These are phyloP conservation scores for Macrosteles quadrilineatus DNA, from an alignment of 1,140 invertebrate species.

Conservation along the genomic window DNA sequence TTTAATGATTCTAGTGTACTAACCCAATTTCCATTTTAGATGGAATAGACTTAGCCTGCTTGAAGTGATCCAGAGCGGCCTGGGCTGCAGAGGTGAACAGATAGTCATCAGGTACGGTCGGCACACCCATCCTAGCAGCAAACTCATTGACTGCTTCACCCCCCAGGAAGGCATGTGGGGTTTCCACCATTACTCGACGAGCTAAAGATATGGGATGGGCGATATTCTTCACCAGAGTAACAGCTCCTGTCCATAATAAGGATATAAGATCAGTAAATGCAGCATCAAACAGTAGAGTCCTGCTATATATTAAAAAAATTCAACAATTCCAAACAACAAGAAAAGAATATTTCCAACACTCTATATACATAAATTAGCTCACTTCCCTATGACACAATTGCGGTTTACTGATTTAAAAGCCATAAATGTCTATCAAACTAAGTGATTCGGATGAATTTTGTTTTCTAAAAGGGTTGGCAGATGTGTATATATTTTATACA, in stretches of 20 bases:
- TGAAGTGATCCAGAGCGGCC: conserved; percentile 59
- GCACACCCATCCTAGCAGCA: conserved; percentile 58
- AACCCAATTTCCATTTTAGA: conserved; percentile 55
- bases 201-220: conserved; percentile 72
- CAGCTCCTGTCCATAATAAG: conserved; percentile 52
- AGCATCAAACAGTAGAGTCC: too few species aligned
- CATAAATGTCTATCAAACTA: too few species aligned
- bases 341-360: too few species aligned
- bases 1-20: background rate
- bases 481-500: too few species aligned
- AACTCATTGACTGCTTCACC: conserved; percentile 72
- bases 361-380: too few species aligned
- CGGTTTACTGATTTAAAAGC: too few species aligned
- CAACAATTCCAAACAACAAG: too few species aligned
- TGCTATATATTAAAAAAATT: too few species aligned
- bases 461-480: too few species aligned
- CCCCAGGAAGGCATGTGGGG: conserved; percentile 69
- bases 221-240: conserved; percentile 65
- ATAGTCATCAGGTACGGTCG: conserved; percentile 58
- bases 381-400: too few species aligned
- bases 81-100: conserved; percentile 68
- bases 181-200: conserved; percentile 71
- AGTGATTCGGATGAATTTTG: too few species aligned
- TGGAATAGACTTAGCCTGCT: conserved; percentile 52
- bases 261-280: too few species aligned